phyloP scores from a whole-genome alignment of 1,140 invertebrate species.

The Bombus impatiens region DNA sequence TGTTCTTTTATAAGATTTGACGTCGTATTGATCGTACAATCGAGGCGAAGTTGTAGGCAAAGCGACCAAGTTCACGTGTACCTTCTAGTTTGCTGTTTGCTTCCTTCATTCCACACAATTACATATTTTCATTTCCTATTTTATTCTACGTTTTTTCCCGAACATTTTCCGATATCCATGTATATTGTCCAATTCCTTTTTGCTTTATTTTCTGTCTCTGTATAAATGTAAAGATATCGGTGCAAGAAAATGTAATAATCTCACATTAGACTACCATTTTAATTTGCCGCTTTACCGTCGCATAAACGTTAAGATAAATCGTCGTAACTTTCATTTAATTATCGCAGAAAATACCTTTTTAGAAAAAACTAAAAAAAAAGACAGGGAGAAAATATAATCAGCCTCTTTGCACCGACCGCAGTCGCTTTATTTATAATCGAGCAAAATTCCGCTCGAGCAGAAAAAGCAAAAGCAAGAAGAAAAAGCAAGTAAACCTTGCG shows the following conservation, averaged over 20 bases:
- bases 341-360: background rate
- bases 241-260: no score
- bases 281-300: background rate
- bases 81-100: no score
- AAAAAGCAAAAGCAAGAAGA: background rate
- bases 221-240: no score
- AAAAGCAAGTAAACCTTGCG: background rate
- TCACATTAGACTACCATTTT: no score
- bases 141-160: no score
- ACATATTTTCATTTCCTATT: no score
- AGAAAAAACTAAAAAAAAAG: background rate
- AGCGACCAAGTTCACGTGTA: background rate
- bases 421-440: background rate
- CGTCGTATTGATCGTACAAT: constrained; percentile 21
- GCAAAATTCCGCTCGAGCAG: no score
- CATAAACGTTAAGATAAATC: background rate
- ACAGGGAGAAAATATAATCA: background rate
- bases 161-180: no score
- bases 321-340: background rate
- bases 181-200: no score
- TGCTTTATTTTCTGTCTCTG: no score
- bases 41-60: background rate
- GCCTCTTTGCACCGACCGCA: background rate
- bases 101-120: background rate
- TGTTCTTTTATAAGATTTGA: constrained; percentile 30